Evolutionary conservation across 2,888 invertebrate species (phyloP), one percentile per base, ranked within the genome.

Genomic region (Lycocerus yunnanus): DNA sequence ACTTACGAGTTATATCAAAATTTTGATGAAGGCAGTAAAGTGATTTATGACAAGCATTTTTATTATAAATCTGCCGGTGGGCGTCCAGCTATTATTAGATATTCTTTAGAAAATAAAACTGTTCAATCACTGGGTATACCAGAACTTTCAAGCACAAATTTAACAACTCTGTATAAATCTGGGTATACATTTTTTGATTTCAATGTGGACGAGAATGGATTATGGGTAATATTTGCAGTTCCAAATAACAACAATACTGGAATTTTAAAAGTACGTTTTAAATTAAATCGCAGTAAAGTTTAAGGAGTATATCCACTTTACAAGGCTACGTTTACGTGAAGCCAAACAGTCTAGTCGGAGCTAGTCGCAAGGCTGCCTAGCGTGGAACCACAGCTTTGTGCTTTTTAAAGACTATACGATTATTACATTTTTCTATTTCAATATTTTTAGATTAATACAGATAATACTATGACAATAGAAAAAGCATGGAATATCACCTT

Each of bases 201-300:
- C 83, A 95, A 95, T 80, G 94, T 95, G 1, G 99, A 99, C 84
- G 98, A 99, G 85, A 98, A 98, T 84, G 99, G 98, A 10, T 89
- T 99, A 8, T 99, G 99, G 99, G 93, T 95, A 4, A 94, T 98
- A 79, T 98, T 97, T 84, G 93, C 94, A 1, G 91, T 95, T 58
- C 91, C 92, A 66, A 89, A 91, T 21, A 93, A 93, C 0, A 95
- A 95, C 84, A 94, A 95, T 83, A 95, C 96, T 0, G 93, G 96
- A 8, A 94, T 97, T 18, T 92, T 95, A 81, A 97, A 97, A 91
- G 92, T 94, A 83, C 83, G 72, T 78, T 24, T 6, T 20, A 20
- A 20, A 6, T 20, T 6, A 6, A 8, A 14, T 13, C 1, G 13
- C 0, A 0, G 20, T 18, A 18, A 3, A 18, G 18, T 18, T 2